phyloP scores from a whole-genome alignment of 1,140 invertebrate species.

The Drosophila setifemur region DNA sequence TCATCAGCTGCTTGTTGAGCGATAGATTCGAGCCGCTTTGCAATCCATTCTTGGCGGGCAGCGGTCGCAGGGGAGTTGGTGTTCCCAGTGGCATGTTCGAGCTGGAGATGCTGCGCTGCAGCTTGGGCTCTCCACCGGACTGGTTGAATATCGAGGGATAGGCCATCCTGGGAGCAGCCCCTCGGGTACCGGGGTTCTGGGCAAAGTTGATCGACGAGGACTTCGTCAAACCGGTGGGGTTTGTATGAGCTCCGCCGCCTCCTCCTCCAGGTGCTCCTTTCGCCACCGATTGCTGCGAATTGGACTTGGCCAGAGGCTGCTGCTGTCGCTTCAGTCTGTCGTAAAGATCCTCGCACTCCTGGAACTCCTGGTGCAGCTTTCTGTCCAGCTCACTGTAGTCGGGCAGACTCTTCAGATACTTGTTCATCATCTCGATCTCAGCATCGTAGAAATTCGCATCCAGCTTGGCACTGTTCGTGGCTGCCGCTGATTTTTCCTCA shows the following conservation, averaged over 20 bases:
- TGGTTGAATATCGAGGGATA: conserved; percentile 78
- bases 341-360: conserved; percentile 81
- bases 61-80: conserved; percentile 10
- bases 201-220: conserved; percentile 71
- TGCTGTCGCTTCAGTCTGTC: conserved; percentile 71
- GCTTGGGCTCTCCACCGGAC: conserved; percentile 50
- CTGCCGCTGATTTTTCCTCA: conserved; percentile 67
- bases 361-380: conserved; percentile 78
- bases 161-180: conserved; percentile 40
- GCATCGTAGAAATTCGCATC: conserved; percentile 81
- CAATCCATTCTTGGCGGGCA: conserved; percentile 23
- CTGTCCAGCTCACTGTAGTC: conserved; percentile 81
- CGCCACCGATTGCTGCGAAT: conserved; percentile 64
- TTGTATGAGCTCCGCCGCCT: not conserved
- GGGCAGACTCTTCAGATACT: conserved; percentile 81
- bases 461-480: conserved; percentile 63
- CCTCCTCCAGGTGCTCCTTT: not conserved
- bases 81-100: conserved; percentile 63
- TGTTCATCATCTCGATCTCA: conserved; percentile 82
- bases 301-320: conserved; percentile 71
- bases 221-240: conserved; percentile 41
- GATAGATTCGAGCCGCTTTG: conserved; percentile 73
- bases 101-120: conserved; percentile 79
- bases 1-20: conserved; percentile 79
- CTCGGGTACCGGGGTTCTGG: conserved; percentile 32